Evolutionary conservation across 2,888 invertebrate species (phyloP).

Genomic region (Drosophila koepferae): DNA sequence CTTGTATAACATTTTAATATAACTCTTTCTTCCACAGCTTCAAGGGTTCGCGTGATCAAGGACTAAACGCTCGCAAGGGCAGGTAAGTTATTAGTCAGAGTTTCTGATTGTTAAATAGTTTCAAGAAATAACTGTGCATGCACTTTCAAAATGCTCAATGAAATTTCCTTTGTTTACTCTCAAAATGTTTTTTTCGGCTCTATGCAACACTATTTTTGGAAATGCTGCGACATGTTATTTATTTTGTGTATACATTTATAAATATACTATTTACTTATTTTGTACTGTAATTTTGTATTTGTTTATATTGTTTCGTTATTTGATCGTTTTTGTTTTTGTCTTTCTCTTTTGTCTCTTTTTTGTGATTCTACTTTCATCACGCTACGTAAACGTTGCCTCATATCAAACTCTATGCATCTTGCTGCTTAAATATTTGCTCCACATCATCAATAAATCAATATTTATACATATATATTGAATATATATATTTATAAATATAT

Average conservation of each 20-base stretch:
- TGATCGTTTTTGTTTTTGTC: conserved; percentile 76
- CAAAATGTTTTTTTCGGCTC: conserved; percentile 35
- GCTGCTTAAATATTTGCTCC: conserved; percentile 68
- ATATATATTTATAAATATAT: conserved; percentile 21
- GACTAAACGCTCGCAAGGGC: conserved; percentile 85
- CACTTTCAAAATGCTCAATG: conserved; percentile 45
- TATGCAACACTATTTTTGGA: conserved; percentile 62
- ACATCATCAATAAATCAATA: conserved; percentile 32
- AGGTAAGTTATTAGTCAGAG: conserved; percentile 78
- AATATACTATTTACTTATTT: background rate
- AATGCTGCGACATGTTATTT: conserved; percentile 66
- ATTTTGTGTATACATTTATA: conserved; percentile 31
- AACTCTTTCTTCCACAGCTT: conserved; percentile 85
- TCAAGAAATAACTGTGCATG: conserved; percentile 56
- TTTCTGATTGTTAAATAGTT: conserved; percentile 8
- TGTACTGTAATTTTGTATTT: conserved; percentile 52
- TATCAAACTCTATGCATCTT: conserved; percentile 73
- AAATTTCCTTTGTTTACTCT: conserved; percentile 32
- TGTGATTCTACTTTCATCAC: conserved; percentile 61
- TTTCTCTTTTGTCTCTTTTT: conserved; percentile 72
- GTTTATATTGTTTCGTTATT: conserved; percentile 67
- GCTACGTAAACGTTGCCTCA: conserved; percentile 75
- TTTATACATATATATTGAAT: conserved; percentile 18
- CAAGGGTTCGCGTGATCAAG: conserved; percentile 88
- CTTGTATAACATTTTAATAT: conserved; percentile 19